Percentiles rank a stretch among this genome's conserved stretches.
These are phyloP conservation scores for Typhlomys cinereus DNA, from an alignment of 2,113 vertebrate species.

Conservation along the genomic window DNA sequence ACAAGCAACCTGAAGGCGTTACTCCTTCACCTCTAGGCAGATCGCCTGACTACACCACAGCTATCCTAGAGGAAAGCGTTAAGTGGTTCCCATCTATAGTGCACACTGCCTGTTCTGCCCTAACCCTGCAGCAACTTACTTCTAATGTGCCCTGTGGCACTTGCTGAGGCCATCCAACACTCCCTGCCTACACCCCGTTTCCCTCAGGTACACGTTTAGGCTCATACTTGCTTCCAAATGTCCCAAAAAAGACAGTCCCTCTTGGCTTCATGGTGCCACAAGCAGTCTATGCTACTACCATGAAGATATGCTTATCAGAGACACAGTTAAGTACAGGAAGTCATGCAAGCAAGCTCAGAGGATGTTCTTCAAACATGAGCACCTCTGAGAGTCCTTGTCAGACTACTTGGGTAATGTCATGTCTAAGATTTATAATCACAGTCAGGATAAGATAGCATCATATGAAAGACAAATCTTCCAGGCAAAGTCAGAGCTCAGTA, in stretches of 20 bases:
- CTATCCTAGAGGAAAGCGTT: not conserved
- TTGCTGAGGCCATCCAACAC: fast-evolving
- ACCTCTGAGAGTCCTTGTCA: not conserved
- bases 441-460: not conserved
- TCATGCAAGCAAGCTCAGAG: not conserved
- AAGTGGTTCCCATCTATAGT: not conserved
- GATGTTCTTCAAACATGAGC: not conserved
- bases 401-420: not conserved
- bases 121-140: no score
- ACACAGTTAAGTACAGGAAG: not conserved
- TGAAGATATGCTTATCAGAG: no score
- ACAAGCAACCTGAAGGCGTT: not conserved
- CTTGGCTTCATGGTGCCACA: not conserved
- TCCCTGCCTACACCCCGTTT: not conserved
- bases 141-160: no score
- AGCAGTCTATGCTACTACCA: not conserved
- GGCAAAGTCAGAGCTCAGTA: not conserved
- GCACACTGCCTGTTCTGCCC: not conserved
- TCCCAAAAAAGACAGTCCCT: not conserved
- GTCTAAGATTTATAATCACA: not conserved
- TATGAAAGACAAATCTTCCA: not conserved
- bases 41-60: not conserved
- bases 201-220: not conserved
- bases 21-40: not conserved
- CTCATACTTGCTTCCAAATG: not conserved